Conservation (phyloP, 2,797 vertebrate species). For the Acipenser ruthenus region DNA sequence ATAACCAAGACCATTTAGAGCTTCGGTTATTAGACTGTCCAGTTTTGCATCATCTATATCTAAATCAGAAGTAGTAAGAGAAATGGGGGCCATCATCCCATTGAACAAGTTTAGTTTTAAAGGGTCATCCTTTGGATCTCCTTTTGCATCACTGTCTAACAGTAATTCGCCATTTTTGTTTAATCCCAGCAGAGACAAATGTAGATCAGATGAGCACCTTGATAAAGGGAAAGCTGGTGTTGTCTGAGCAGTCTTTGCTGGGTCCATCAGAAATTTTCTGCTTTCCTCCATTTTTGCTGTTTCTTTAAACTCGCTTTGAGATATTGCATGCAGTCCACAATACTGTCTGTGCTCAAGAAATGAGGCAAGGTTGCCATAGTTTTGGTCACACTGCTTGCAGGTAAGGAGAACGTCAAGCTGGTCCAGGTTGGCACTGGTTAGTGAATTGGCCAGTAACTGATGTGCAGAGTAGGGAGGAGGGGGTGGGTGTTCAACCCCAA, state of each 20-base stretch:
- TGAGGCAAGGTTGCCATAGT: constrained; percentile 87
- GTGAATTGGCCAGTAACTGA: constrained; percentile 75
- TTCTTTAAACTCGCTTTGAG: constrained; percentile 69
- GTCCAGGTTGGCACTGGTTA: constrained; percentile 87
- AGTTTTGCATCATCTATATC: constrained; percentile 90
- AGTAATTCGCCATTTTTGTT: constrained; percentile 75
- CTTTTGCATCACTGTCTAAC: constrained; percentile 68
- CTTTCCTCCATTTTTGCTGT: constrained; percentile 56
- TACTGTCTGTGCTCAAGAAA: constrained; percentile 93
- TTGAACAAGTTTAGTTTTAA: constrained; percentile 71
- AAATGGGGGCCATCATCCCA: constrained; percentile 48
- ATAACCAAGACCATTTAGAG: constrained; percentile 85
- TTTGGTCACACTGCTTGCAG: constrained; percentile 93
- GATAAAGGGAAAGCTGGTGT: constrained; percentile 34
- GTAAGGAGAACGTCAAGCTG: constrained; percentile 91
- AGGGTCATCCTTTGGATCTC: constrained; percentile 75
- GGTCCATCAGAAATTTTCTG: constrained; percentile 50
- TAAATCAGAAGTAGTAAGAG: constrained; percentile 70
- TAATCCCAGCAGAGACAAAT: constrained; percentile 56
- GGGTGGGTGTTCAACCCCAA: constrained; percentile 67
- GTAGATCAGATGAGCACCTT: constrained; percentile 59
- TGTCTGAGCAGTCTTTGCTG: constrained; percentile 46
- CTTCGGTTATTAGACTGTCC: constrained; percentile 95
- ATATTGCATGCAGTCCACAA: constrained; percentile 65
- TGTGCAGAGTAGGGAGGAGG: constrained; percentile 79